phyloP scores from a whole-genome alignment of 2,888 invertebrate genomes.

The Theretra japonica region DNA sequence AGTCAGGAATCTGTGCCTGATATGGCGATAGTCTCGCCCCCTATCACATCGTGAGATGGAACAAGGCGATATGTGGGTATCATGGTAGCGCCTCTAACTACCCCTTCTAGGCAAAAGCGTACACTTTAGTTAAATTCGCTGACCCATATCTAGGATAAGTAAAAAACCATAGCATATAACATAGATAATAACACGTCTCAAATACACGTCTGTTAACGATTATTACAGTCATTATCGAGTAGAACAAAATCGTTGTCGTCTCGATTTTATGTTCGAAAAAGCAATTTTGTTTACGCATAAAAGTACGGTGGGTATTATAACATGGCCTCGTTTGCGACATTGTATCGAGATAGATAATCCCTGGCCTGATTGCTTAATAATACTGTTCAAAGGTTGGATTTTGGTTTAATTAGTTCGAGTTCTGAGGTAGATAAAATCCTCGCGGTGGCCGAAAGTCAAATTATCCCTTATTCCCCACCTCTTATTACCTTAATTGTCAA shows the following conservation, averaged over 20 bases:
- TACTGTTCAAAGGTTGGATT: slow-evolving; percentile 16
- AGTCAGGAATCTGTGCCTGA: too few relatives aligned
- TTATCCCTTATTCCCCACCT: too few relatives aligned
- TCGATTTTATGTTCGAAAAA: neutral
- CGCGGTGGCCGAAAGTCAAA: too few relatives aligned
- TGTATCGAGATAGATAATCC: slow-evolving; percentile 17
- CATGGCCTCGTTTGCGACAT: neutral
- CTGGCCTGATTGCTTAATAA: slow-evolving; percentile 15
- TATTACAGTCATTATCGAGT: neutral
- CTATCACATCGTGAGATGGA: too few relatives aligned
- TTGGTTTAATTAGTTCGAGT: slow-evolving; percentile 9
- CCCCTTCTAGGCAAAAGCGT: too few relatives aligned
- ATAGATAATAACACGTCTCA: neutral
- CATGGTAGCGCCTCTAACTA: too few relatives aligned
- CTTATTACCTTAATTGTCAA: too few relatives aligned
- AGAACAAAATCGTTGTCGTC: neutral
- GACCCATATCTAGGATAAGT: too few relatives aligned
- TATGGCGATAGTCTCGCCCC: too few relatives aligned
- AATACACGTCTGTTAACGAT: neutral
- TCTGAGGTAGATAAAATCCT: too few relatives aligned
- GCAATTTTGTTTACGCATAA: neutral
- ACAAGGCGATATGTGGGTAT: too few relatives aligned
- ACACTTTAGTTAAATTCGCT: too few relatives aligned
- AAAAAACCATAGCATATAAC: neutral
- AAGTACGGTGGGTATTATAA: neutral